Percentiles rank a stretch among this genome's conserved stretches.
phyloP scores from a whole-genome alignment of 1,140 invertebrate species.

The Helicoverpa armigera region DNA sequence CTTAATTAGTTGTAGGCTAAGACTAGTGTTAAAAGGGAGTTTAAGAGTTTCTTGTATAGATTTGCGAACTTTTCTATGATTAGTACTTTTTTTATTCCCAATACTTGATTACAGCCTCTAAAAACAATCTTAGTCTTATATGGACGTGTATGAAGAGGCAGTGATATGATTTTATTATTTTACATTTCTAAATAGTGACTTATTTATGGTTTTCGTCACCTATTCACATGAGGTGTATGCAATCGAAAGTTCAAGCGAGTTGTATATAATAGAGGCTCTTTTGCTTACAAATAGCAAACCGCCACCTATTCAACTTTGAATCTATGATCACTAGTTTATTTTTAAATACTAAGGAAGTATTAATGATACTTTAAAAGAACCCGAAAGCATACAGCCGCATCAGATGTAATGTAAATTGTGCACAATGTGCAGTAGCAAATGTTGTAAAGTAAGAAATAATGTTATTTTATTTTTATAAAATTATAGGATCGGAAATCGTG shows the following conservation, averaged over 20 bases:
- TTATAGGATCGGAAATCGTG: constrained; percentile 70
- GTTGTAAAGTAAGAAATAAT: constrained; percentile 81
- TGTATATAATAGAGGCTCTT: constrained; percentile 63
- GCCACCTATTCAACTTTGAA: constrained; percentile 1
- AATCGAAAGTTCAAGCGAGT: constrained; percentile 48
- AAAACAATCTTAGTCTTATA: background rate
- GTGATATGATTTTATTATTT: constrained; percentile 1
- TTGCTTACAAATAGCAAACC: constrained; percentile 47
- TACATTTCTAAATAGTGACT: constrained; percentile 1
- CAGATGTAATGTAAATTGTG: constrained; percentile 59
- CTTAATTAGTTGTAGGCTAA: constrained; percentile 57
- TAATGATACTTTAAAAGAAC: constrained; percentile 8
- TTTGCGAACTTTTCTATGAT: constrained; percentile 49
- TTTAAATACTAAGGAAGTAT: constrained; percentile 1
- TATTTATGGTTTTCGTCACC: background rate
- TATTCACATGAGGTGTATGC: background rate
- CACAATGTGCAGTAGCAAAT: constrained; percentile 83
- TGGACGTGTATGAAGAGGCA: background rate
- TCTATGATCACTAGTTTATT: constrained; percentile 10
- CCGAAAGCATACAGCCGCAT: constrained; percentile 18
- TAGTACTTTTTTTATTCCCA: constrained; percentile 12
- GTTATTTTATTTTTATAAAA: constrained; percentile 84
- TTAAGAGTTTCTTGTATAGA: constrained; percentile 59
- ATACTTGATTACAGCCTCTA: background rate
- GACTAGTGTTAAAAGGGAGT: constrained; percentile 49